Base-by-base conservation (phyloP, 2,797 vertebrate genomes). In the Coregonus ussuriensis region DNA sequence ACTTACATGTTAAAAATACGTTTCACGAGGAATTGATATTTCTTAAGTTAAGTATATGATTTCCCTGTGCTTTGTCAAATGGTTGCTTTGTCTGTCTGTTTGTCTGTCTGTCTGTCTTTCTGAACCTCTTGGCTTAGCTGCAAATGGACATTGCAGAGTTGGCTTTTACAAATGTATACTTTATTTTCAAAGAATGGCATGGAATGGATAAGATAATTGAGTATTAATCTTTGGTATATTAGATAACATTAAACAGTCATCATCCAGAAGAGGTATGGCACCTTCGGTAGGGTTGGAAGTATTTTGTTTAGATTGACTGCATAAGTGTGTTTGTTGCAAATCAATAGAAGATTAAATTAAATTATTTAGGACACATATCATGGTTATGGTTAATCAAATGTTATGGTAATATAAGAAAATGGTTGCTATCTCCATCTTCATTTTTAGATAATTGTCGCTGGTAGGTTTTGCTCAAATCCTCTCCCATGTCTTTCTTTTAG, bases 21-120 rank as follows among this genome's bases (percentile, higher is more conserved):
- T 86, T 83, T 78, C 7, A 84, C 78, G 85, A 72, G 31, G 83
- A 51, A 51, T 71, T 70, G 66, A 77, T 35, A 74, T 56, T 84
- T 85, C 77, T 76, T 82, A 51, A 47, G 41, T 47, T 47, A 47
- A 65, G 77, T 21, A 29, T 63, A 47, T 47, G 41, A 47, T 62
- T 25, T 62, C 59, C 21, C 15, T 62, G 59, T 62, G 21, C 59
- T 63, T 21, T 21, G 59, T 25, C 59, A 62, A 56, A 18, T 4
- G 59, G n/a, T 25, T 11, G 21, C 21, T 63, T 29, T 63, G 21
- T 13, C 59, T 11, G 59, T 63, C 16, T 9, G 59, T 29, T 21
- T 11, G 9, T 62, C n/a, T 62, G 56, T 56, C 54, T 6, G 54
- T 25, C 2, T 25, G 59, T 41, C 41, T 41, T 3, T 62, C 41